Conservation (phyloP, 2,888 invertebrate species). For the Notodonta dromedarius region DNA sequence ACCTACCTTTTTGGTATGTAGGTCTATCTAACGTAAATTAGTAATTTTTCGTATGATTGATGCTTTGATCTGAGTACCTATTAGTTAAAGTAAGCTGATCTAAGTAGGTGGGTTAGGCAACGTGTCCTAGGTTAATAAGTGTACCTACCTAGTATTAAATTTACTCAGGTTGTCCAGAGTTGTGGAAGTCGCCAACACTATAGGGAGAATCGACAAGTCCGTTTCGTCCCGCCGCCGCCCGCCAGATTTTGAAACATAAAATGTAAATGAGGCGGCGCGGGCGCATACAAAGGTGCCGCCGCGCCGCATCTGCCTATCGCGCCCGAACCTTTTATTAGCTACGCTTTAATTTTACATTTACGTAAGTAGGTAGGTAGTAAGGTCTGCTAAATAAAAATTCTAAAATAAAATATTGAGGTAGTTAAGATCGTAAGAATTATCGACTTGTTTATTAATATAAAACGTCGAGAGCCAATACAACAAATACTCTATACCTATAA, state of each 20-base stretch:
- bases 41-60: neutral
- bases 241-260: constrained; percentile 71
- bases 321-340: constrained; percentile 65
- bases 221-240: constrained; percentile 32
- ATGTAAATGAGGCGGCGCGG: constrained; percentile 69
- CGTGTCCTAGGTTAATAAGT: neutral
- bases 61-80: too few species aligned
- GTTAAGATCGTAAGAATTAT: constrained; percentile 26
- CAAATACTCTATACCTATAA: too few species aligned
- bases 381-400: constrained; percentile 38
- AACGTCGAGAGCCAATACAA: too few species aligned
- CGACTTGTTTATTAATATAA: neutral
- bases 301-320: constrained; percentile 53
- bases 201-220: constrained; percentile 54
- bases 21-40: neutral
- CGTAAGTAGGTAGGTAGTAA: constrained; percentile 20
- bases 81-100: too few species aligned
- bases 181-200: constrained; percentile 53
- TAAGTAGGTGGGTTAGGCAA: too few species aligned
- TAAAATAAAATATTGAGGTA: constrained; percentile 49
- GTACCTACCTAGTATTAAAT: neutral
- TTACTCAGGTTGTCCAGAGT: constrained; percentile 50
- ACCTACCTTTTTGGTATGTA: neutral
- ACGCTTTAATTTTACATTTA: constrained; percentile 63
- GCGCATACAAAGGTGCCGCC: constrained; percentile 63